Evolutionary conservation across 2,797 vertebrate species (phyloP).

Genomic region (Urophycis tenuis): DNA sequence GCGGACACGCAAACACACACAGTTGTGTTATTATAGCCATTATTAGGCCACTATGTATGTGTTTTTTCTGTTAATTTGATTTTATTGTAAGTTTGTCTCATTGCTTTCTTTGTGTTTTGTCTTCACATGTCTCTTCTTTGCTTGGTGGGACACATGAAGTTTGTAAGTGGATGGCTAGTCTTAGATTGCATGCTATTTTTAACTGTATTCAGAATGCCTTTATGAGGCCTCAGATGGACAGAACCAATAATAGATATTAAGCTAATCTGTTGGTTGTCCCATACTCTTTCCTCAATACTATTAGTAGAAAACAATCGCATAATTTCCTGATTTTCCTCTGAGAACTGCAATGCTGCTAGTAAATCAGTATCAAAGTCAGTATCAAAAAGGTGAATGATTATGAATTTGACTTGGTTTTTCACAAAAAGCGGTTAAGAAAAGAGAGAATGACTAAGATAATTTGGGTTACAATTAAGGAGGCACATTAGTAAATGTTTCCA

Average conservation of each 20-base stretch:
- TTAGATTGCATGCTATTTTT: background rate
- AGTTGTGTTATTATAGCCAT: background rate
- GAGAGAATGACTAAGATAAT: background rate
- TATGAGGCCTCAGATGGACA: background rate
- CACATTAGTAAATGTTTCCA: background rate
- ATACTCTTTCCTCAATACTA: background rate
- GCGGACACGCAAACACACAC: background rate
- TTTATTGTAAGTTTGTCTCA: background rate
- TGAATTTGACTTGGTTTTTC: background rate
- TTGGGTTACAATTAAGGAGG: background rate
- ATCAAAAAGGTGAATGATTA: background rate
- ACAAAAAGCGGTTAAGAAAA: background rate
- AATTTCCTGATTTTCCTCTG: background rate
- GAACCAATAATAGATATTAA: background rate
- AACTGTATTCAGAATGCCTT: background rate
- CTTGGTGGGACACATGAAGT: conserved; percentile 39
- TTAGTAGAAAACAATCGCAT: background rate
- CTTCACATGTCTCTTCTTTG: background rate
- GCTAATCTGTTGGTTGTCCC: background rate
- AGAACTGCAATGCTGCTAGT: background rate
- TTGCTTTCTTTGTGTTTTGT: background rate
- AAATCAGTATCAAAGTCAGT: background rate
- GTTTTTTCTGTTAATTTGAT: background rate
- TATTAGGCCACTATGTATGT: background rate
- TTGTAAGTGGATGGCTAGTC: conserved; percentile 49